Evolutionary conservation across 2,797 vertebrate species (phyloP).

Genomic region (Allobates femoralis): DNA sequence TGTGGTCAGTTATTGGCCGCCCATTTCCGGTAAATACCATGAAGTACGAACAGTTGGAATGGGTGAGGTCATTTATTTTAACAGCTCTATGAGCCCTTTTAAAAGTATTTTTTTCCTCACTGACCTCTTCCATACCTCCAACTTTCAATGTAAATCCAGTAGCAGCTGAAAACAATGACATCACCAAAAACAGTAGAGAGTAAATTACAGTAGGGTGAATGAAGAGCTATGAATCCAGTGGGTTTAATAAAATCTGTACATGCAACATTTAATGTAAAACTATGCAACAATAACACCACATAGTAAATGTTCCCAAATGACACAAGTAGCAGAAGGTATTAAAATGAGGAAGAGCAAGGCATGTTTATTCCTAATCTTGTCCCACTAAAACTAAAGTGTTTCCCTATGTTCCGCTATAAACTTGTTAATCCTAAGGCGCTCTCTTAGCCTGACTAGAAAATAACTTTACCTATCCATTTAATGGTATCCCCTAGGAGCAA

Average conservation of each 20-base stretch:
- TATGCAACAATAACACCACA: neutral
- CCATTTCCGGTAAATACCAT: no score
- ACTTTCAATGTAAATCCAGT: neutral
- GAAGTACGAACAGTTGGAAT: no score
- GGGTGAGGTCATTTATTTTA: no score
- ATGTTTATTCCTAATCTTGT: conserved; percentile 47
- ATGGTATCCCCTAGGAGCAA: conserved; percentile 62
- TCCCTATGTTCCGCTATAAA: conserved; percentile 56
- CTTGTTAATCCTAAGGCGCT: conserved; percentile 35
- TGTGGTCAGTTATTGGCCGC: no score
- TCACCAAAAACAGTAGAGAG: neutral
- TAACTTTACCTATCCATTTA: conserved; percentile 61
- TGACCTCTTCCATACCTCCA: no score
- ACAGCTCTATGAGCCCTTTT: no score
- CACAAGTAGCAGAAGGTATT: neutral
- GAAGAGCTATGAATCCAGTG: neutral
- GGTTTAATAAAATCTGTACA: conserved; percentile 4
- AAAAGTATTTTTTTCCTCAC: no score
- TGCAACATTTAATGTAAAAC: neutral
- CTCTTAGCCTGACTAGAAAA: conserved; percentile 56
- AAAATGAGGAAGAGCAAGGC: neutral
- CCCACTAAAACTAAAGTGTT: conserved; percentile 52
- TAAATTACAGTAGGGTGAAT: neutral
- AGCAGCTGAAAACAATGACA: neutral
- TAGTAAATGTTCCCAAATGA: neutral